Evolutionary conservation across 2,113 vertebrate species (phyloP).

Genomic region (Boulengeromyrus knoepffleri): DNA sequence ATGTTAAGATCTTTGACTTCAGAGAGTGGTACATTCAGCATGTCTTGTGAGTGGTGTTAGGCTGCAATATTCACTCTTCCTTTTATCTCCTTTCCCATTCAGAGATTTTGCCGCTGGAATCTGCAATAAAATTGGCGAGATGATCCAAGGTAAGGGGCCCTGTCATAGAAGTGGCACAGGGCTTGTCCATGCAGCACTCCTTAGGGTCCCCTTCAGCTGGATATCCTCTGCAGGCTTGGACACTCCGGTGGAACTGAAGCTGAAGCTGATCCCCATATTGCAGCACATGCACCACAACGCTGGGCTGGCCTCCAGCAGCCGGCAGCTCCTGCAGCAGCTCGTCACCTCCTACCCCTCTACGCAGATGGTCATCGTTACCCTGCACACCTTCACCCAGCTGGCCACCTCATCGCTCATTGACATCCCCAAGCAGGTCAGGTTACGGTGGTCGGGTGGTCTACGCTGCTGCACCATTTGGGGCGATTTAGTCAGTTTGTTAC

Average conservation of each 20-base stretch:
- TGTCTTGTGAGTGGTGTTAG: neutral
- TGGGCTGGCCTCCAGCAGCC: slow-evolving; percentile 80
- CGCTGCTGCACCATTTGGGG: neutral
- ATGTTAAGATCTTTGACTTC: neutral
- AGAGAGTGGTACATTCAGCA: neutral
- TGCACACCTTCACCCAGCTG: slow-evolving; percentile 94
- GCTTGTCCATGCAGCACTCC: neutral
- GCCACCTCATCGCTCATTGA: slow-evolving; percentile 89
- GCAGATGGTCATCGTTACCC: slow-evolving; percentile 87
- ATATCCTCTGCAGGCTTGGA: slow-evolving; percentile 68
- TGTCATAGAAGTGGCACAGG: neutral
- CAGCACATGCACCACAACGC: slow-evolving; percentile 98
- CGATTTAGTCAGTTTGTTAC: neutral
- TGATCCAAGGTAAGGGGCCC: slow-evolving; percentile 90
- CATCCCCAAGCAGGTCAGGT: slow-evolving; percentile 87
- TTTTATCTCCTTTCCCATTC: slow-evolving; percentile 31
- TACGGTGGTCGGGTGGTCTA: neutral
- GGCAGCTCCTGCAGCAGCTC: slow-evolving; percentile 86
- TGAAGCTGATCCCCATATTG: slow-evolving; percentile 90
- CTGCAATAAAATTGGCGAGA: slow-evolving; percentile 98
- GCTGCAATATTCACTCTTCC: neutral
- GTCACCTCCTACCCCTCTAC: slow-evolving; percentile 90
- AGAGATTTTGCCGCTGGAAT: slow-evolving; percentile 97
- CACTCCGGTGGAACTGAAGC: slow-evolving; percentile 90
- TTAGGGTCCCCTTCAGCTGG: neutral